A percentile compares a stretch with the other conserved stretches of the same genome.
phyloP scores from a whole-genome alignment of 2,113 vertebrate species.

The Paradoxurus hermaphroditus region DNA sequence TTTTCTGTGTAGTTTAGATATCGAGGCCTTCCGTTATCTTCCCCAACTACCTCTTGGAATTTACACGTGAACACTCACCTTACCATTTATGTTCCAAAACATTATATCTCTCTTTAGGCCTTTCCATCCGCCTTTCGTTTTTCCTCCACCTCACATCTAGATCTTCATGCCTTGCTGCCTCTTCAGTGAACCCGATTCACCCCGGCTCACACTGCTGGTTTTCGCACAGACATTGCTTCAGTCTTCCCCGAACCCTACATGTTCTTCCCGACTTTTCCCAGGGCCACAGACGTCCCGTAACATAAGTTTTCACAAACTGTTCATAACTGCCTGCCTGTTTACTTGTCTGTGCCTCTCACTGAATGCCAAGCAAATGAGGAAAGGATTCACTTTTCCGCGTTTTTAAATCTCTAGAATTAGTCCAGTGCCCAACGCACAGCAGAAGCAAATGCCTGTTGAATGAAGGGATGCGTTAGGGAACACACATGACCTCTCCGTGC shows the following conservation, averaged over 20 bases:
- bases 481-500: neutral
- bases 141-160: neutral
- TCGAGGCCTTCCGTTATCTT: neutral
- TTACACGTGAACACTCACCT: accelerated
- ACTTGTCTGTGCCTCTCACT: neutral
- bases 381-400: neutral
- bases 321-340: neutral
- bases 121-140: neutral
- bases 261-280: neutral
- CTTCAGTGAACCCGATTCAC: neutral
- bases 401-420: neutral
- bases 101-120: accelerated
- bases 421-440: neutral
- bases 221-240: neutral
- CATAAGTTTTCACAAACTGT: neutral
- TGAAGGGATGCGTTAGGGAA: neutral
- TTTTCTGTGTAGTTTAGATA: neutral
- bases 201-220: neutral
- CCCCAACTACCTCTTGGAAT: neutral
- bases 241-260: neutral
- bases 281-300: accelerated
- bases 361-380: neutral
- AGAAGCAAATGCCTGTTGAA: neutral
- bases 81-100: neutral
- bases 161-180: neutral